phyloP scores from a whole-genome alignment of 1,140 invertebrate genomes.

The Habropoda laboriosa region DNA sequence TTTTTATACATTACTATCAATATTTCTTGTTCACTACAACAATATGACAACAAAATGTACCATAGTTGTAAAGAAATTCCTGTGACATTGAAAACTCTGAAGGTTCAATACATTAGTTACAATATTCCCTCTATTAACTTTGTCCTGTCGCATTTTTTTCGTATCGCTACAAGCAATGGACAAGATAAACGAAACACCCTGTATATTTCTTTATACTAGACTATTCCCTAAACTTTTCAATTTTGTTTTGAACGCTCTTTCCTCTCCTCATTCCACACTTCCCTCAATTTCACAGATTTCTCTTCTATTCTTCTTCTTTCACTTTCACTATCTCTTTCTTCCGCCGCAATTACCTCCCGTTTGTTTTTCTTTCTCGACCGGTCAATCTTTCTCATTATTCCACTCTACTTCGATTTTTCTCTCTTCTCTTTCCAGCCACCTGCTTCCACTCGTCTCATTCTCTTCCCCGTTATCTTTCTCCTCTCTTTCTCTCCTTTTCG shows the following conservation, averaged over 20 bases:
- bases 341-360: not conserved
- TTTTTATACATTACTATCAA: too few relatives aligned
- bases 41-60: too few relatives aligned
- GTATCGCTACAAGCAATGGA: too few relatives aligned
- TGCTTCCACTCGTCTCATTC: not conserved
- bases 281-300: slow-evolving; percentile 20
- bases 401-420: slow-evolving; percentile 9
- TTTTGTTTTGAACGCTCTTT: too few relatives aligned
- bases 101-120: too few relatives aligned
- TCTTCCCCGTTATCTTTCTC: not conserved
- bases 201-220: too few relatives aligned
- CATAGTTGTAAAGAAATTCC: too few relatives aligned
- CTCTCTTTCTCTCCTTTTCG: not conserved
- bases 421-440: not conserved
- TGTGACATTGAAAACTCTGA: too few relatives aligned
- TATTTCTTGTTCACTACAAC: too few relatives aligned
- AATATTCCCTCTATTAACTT: too few relatives aligned
- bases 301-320: not conserved
- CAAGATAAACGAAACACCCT: too few relatives aligned
- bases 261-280: not conserved
- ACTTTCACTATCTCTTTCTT: slow-evolving; percentile 1
- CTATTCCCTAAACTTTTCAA: not conserved
- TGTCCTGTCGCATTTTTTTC: too few relatives aligned
- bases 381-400: slow-evolving; percentile 18
- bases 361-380: not conserved